A percentile compares a stretch with the other conserved stretches of the same genome.
These are phyloP conservation scores for Microctonus brassicae DNA, from an alignment of 2,888 invertebrate genomes.

Conservation along the genomic window DNA sequence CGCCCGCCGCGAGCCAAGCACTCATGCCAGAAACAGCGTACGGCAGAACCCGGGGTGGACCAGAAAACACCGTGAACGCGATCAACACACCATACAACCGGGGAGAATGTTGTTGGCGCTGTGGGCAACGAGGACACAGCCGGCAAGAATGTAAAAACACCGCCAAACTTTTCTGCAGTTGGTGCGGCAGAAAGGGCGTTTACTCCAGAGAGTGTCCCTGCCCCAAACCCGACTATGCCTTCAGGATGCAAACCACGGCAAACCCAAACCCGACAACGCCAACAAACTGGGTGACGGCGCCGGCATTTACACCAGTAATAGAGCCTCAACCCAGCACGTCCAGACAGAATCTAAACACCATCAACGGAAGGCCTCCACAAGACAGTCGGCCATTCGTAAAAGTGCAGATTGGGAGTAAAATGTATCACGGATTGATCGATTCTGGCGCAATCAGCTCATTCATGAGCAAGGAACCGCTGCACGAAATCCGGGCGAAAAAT, in stretches of 20 bases:
- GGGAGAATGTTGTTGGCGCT: neutral
- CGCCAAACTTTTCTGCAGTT: neutral
- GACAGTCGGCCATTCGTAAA: too few species aligned
- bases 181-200: neutral
- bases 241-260: neutral
- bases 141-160: neutral
- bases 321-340: too few species aligned
- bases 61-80: neutral
- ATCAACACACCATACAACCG: neutral
- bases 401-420: too few species aligned
- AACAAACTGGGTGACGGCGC: too few species aligned
- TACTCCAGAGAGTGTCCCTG: neutral
- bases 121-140: neutral
- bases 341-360: too few species aligned
- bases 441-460: too few species aligned
- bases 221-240: neutral
- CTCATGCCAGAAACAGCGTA: neutral
- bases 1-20: neutral
- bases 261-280: neutral
- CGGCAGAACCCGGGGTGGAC: too few species aligned
- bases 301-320: too few species aligned
- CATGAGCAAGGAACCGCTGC: too few species aligned
- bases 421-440: too few species aligned
- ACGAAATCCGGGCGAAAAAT: too few species aligned
- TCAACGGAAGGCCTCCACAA: too few species aligned